Conservation (phyloP, 2,797 vertebrate genomes). For the Poecilia velifera region DNA sequence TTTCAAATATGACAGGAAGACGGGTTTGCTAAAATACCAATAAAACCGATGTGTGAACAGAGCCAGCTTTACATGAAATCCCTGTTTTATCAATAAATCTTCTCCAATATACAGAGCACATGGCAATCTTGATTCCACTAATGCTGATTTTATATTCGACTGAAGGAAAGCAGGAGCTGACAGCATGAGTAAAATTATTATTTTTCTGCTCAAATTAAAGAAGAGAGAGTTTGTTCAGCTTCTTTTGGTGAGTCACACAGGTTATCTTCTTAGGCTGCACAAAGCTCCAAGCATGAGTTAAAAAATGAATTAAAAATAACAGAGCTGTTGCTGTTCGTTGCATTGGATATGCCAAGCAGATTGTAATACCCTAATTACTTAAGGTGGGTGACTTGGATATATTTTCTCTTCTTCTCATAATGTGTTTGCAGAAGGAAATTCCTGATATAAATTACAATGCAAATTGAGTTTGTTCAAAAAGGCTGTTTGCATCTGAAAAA, state of each 20-base stretch:
- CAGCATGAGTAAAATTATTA: not conserved
- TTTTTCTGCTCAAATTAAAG: not conserved
- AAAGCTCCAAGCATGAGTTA: constrained; percentile 5
- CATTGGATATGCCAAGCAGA: not conserved
- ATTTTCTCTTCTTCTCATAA: not conserved
- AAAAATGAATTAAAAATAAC: constrained; percentile 6
- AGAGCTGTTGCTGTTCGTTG: not conserved
- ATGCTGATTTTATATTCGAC: not conserved
- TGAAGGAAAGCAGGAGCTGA: constrained; percentile 9
- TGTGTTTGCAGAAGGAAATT: not conserved
- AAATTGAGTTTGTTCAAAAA: not conserved
- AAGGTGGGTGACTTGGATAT: not conserved
- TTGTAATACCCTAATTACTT: not conserved
- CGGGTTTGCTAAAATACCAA: constrained; percentile 42
- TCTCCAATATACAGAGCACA: not conserved
- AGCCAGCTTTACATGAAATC: not conserved
- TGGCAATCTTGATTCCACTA: not conserved
- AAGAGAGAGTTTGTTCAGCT: not conserved
- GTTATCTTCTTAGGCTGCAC: not conserved
- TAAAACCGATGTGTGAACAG: constrained; percentile 26
- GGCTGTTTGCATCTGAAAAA: not conserved
- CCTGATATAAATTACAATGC: not conserved
- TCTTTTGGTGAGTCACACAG: constrained; percentile 1
- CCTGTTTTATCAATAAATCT: constrained; percentile 12
- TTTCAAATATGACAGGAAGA: constrained; percentile 17